These are phyloP conservation scores for Sorex fumeus DNA, from an alignment of 2,113 vertebrate species.

Conservation along the genomic window DNA sequence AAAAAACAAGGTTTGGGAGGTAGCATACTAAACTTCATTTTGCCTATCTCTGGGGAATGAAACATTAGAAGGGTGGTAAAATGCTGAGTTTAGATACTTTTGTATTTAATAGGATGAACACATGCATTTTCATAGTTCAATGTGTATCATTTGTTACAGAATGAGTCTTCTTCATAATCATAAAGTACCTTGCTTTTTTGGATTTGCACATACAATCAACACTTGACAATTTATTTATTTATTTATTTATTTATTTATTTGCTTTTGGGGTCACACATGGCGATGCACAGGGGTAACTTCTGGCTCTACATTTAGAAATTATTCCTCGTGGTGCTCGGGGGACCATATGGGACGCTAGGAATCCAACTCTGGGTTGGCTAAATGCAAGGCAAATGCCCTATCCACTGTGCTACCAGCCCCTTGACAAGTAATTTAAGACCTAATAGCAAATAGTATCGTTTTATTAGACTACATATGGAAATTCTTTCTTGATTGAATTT, in stretches of 20 bases:
- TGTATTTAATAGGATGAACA: conserved; percentile 15
- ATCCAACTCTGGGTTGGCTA: no score
- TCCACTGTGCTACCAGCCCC: no score
- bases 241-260: no score
- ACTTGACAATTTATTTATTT: neutral
- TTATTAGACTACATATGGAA: conserved; percentile 22
- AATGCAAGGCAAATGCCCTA: no score
- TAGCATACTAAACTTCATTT: neutral
- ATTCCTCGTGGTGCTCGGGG: no score
- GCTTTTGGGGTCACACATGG: no score
- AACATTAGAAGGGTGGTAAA: neutral
- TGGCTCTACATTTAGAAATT: no score
- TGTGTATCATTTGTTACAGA: conserved; percentile 24
- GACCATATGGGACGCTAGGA: no score
- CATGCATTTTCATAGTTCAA: conserved; percentile 28
- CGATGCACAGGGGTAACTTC: no score
- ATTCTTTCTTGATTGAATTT: conserved; percentile 20
- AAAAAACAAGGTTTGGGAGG: conserved; percentile 20
- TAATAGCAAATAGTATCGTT: neutral
- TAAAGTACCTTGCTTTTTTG: conserved; percentile 14
- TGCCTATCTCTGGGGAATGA: neutral
- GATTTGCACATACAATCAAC: conserved; percentile 1
- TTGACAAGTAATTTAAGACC: conserved; percentile 7
- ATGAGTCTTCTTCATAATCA: neutral
- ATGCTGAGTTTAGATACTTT: conserved; percentile 17